Percentiles rank a stretch among this genome's conserved stretches.
Conservation (phyloP, 23 tunicate genomes). For the Halocynthia aurantium region DNA sequence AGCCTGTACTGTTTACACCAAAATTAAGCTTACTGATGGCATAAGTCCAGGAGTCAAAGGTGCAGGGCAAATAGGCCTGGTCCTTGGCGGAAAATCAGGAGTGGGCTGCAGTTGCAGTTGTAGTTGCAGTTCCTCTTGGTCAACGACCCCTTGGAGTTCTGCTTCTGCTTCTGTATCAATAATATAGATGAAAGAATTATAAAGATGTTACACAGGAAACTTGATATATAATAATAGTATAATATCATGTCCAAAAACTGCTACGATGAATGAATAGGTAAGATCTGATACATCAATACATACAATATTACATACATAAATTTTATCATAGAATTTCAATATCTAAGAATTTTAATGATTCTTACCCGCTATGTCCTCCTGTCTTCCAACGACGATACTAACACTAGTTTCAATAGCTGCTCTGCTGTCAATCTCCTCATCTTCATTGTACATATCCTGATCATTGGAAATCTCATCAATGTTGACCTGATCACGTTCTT, state of each 20-base stretch:
- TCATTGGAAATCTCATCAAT: constrained; percentile 4
- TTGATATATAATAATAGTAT: too few relatives aligned
- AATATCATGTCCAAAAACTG: too few relatives aligned
- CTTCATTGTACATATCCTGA: constrained; percentile 10
- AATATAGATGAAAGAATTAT: too few relatives aligned
- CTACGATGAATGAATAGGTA: too few relatives aligned
- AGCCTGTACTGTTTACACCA: neutral
- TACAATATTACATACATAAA: too few relatives aligned
- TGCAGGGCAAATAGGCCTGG: constrained; percentile 18
- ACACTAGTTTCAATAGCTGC: too few relatives aligned
- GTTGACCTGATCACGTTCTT: neutral
- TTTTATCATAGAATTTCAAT: too few relatives aligned
- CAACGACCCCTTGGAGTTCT: constrained; percentile 5
- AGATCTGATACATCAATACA: too few relatives aligned
- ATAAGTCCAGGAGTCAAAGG: constrained; percentile 81
- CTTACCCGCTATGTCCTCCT: too few relatives aligned
- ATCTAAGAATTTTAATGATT: too few relatives aligned
- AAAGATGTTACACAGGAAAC: too few relatives aligned
- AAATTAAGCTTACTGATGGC: constrained; percentile 26
- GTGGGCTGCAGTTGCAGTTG: constrained; percentile 18
- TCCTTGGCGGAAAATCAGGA: constrained; percentile 6
- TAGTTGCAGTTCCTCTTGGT: neutral
- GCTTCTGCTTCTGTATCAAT: neutral
- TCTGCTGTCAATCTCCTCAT: constrained; percentile 12
- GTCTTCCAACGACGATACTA: too few relatives aligned